Evolutionary conservation across 2,797 vertebrate species (phyloP), one percentile per base, ranked within the genome.

Genomic region (Hemitrygon akajei): DNA sequence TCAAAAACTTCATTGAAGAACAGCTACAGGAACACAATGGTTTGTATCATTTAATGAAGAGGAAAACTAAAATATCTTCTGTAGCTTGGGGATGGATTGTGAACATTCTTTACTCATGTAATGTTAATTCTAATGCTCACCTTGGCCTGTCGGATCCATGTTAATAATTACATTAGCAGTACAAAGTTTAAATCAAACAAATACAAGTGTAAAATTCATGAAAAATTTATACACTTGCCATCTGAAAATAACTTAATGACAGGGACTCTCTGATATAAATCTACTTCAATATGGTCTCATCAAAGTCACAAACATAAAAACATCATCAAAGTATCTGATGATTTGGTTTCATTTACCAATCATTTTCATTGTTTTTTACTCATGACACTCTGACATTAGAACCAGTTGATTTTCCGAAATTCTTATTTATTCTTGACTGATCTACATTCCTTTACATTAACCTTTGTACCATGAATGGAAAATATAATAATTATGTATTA

Each of bases 111-210:
- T 34, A n/a, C 16, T 34, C 60, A n/a, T 87, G 63, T 16, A 63
- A 63, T 87, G 30, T 16, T 63, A 63, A 63, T 87, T 58, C 4
- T 66, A 58, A 18, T n/a, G 20, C 56, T n/a, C 60, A 87, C 84
- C 58, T 87, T 87, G 84, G 16, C n/a, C 16, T 87, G 58, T 66
- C 58, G 20, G 58, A 66, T 66, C 84, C 30, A 34, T 63, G 84
- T 63, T 87, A 63, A 87, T 58, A 94, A 93, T n/a, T 94, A 79
- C 89, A 40, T 94, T 94, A 94, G 20, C 76, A 93, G 5, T 93
- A 37, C 27, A 94, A 92, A 93, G 94, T 66, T 93, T 14, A 93
- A 66, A 93, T 94, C 40, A 60, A 82, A 94, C 79, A 27, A 93
- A 69, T 22, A 9, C 11, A 30, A 5, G 20, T 27, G 47, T 11